Conservation (phyloP, 2,113 vertebrate species). For the Sardina pilchardus region DNA sequence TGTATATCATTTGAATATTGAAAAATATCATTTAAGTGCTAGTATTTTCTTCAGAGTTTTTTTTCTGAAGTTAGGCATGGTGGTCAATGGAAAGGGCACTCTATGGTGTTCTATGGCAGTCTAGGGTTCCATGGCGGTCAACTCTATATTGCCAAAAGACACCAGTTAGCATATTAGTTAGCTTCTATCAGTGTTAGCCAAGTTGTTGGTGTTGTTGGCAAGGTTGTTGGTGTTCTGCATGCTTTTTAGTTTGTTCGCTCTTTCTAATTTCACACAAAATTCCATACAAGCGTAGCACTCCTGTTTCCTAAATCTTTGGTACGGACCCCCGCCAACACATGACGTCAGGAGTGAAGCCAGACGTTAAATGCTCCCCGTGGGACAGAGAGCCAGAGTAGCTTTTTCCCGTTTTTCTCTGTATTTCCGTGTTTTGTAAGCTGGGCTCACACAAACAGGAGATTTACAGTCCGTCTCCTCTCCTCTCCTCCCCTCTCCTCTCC, state of each 20-base stretch:
- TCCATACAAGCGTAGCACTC: background rate
- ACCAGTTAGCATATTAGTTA: background rate
- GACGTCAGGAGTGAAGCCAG: background rate
- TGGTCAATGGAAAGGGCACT: too few relatives aligned
- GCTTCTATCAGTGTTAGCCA: background rate
- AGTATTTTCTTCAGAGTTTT: too few relatives aligned
- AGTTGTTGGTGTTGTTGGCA: too few relatives aligned
- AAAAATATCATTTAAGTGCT: too few relatives aligned
- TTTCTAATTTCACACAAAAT: too few relatives aligned
- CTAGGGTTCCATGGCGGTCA: too few relatives aligned
- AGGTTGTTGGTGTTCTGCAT: too few relatives aligned
- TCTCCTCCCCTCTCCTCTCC: background rate
- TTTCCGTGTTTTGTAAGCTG: background rate
- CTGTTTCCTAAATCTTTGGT: background rate
- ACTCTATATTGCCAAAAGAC: too few relatives aligned
- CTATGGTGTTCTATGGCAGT: too few relatives aligned
- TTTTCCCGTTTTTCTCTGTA: background rate
- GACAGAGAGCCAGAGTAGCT: slow-evolving; percentile 8
- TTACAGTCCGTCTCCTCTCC: background rate
- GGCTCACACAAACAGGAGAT: slow-evolving; percentile 21
- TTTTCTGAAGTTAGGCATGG: too few relatives aligned
- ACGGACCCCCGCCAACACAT: background rate
- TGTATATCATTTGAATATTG: too few relatives aligned
- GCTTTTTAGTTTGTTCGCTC: too few relatives aligned
- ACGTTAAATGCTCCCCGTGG: background rate